Evolutionary conservation across 2,888 invertebrate species (phyloP), one percentile per base, ranked within the genome.

Genomic region (Heteropelma amictum): DNA sequence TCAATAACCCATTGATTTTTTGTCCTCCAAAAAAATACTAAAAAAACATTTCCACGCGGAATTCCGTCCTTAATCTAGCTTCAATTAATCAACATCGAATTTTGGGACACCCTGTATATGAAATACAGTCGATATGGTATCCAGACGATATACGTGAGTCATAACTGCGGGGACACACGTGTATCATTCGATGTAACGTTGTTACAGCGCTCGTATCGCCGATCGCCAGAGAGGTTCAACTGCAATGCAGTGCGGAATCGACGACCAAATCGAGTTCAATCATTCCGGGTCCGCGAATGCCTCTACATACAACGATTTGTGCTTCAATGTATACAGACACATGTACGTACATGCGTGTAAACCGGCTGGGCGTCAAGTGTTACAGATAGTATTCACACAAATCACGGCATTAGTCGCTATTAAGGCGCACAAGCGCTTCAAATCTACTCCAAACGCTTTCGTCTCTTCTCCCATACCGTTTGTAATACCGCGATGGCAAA

Each of bases 381-480:
- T 64, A 71, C 63, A 56, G 56, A 71, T 71, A 63, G 71, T 64
- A 56, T 49, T 71, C n/a, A n/a, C 71, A 71, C 71, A 71, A 71
- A 71, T 71, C 71, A 71, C 30, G 56, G 63, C 26, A 71, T 71
- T 71, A 71, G 63, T 64, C 35, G 49, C 63, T 63, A 71, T 71
- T 64, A 71, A 71, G 63, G 61, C 61, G 53, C n/a, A n/a, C 53
- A 60, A 51, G 51, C 61, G 61, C 53, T 54, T 35, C 61, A 17
- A n/a, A 6, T 21, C 23, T 7, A 42, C 14, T 14, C 38, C 10
- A 6, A 10, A 14, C 14, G 21, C 30, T 21, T 30, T 21, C 35
- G 21, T 33, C 33, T 47, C 49, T 23, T 38, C 49, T 28, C 35
- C 51, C 30, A n/a, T 14, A 40, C 6, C 38, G 14, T 26, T 5